Evolutionary conservation across 1,140 invertebrate genomes (phyloP).

Genomic region (Aradophagus sp.): DNA sequence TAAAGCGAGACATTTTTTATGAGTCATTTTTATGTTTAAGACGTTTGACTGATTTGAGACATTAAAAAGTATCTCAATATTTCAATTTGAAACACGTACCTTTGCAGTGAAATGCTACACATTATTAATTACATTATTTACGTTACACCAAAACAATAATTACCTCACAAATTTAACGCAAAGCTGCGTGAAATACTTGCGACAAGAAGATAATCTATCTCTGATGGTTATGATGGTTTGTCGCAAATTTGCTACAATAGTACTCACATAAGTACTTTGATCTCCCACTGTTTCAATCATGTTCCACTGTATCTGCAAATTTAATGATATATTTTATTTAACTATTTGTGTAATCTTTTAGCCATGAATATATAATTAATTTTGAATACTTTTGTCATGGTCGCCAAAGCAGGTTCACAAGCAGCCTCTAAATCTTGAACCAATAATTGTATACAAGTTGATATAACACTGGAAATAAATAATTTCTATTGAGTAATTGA

Average conservation of each 20-base stretch:
- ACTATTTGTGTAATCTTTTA: neutral
- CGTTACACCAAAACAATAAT: no score
- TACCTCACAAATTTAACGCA: conserved; percentile 95
- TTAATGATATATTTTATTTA: neutral
- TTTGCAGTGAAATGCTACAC: no score
- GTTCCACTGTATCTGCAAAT: conserved; percentile 88
- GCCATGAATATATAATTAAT: neutral
- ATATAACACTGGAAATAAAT: conserved; percentile 87
- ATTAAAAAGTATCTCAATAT: no score
- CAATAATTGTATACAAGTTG: conserved; percentile 92
- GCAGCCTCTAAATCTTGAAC: conserved; percentile 96
- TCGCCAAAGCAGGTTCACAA: conserved; percentile 93
- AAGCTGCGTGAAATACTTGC: conserved; percentile 99
- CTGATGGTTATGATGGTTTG: conserved; percentile 91
- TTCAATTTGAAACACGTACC: no score
- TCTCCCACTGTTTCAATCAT: conserved; percentile 95
- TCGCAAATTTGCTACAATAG: conserved; percentile 90
- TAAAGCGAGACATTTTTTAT: no score
- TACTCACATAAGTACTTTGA: conserved; percentile 95
- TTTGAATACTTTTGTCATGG: conserved; percentile 87
- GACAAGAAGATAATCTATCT: conserved; percentile 93
- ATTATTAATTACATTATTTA: no score
- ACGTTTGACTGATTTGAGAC: no score
- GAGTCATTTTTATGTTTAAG: no score
- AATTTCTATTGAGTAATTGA: no score